Evolutionary conservation across 1,140 invertebrate species (phyloP), one percentile per base, ranked within the genome.

Genomic region (Drosophila kanapiae): DNA sequence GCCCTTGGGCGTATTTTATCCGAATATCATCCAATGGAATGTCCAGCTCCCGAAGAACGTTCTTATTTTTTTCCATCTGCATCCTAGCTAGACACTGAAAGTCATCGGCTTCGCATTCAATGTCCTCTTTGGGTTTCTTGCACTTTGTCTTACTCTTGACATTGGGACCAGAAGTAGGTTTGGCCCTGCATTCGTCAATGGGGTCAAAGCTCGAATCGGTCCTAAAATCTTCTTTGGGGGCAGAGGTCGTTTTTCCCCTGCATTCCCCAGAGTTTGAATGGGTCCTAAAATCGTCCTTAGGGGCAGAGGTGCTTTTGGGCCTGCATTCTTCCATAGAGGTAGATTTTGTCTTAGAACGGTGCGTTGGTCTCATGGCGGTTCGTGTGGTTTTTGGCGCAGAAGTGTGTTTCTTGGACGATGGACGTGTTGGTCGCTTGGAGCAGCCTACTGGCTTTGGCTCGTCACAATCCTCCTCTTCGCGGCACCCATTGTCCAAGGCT

Each of bases 31-130:
- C 16, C 13, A 11, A 3, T 9, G n/a, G 3, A 11, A 47, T 7
- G 4, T 31, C 29, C 13, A 61, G 16, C 5, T 75, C 58, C 2
- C 69, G 33, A 35, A 18, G n/a, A 6, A n/a, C 60, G 6, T 45
- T 48, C 10, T 9, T 61, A 18, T 27, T 42, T 7, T 42, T 61
- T 0, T 51, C 48, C 3, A 38, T 13, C n/a, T 59, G 9, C 18
- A 71, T 69, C 16, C 13, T 53, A 14, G 67, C 62, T 2, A 80
- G 47, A 8, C 84, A 83, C n/a, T 67, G 35, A 0, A 42, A 53
- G 31, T 87, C 80, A 40, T 88, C 63, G 1, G 72, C 53, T n/a
- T 75, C 64, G 16, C 83, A 87, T 16, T 84, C 68, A 31, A 63
- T 45, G 1, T 78, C 64, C 1, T 45, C 40, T 10, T 38, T 58